A percentile compares a stretch with the other conserved stretches of the same genome.
Evolutionary conservation across 2,113 vertebrate species (phyloP).

Genomic region (Bos taurus): DNA sequence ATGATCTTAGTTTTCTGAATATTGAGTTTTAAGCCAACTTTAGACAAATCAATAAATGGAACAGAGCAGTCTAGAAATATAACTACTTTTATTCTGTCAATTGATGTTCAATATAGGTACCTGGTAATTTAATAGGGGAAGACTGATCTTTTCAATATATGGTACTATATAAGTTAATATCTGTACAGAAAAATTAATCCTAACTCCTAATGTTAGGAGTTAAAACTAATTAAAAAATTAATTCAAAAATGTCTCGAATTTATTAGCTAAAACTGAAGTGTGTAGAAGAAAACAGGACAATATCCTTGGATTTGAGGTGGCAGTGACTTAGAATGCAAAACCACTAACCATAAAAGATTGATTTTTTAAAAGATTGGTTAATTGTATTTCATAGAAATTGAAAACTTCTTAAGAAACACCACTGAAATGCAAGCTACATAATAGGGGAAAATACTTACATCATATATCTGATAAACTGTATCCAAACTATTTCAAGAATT

Average conservation of each 20-base stretch:
- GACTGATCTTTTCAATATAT: not conserved
- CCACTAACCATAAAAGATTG: not conserved
- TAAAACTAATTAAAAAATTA: not conserved
- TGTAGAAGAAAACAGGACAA: not conserved
- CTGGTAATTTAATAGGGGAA: accelerated
- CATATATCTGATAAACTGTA: not conserved
- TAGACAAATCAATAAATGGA: not conserved
- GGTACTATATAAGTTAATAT: not conserved
- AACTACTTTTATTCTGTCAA: not conserved
- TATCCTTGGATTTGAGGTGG: not conserved
- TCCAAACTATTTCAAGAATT: not conserved
- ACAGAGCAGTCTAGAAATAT: not conserved
- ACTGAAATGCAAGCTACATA: not conserved
- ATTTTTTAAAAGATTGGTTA: not conserved
- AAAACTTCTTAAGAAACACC: not conserved
- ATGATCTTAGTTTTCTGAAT: no score
- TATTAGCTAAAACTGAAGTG: not conserved
- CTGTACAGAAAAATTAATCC: not conserved
- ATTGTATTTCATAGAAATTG: not conserved
- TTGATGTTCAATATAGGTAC: not conserved
- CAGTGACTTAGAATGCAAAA: not conserved
- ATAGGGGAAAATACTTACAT: not conserved
- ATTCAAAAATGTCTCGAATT: not conserved
- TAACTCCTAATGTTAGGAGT: not conserved
- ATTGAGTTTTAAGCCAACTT: no score